phyloP scores from a whole-genome alignment of 2,797 vertebrate species.

The Spinus pinus region DNA sequence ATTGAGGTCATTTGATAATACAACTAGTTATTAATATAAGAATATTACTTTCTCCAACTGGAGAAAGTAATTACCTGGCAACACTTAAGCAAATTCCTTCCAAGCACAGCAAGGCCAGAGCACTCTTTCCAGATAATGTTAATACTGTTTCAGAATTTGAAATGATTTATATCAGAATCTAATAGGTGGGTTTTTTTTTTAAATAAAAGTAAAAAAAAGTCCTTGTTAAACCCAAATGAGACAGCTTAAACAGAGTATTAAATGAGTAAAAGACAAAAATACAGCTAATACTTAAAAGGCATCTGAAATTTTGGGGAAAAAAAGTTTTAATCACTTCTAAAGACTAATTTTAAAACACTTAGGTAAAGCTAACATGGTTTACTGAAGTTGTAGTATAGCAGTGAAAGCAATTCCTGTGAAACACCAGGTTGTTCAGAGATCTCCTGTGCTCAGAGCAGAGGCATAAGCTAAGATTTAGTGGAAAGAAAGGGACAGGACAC shows the following conservation, averaged over 20 bases:
- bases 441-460: fast-evolving
- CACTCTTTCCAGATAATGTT: background rate
- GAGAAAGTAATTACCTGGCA: constrained; percentile 56
- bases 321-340: background rate
- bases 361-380: background rate
- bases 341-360: background rate
- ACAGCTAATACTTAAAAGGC: background rate
- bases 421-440: background rate
- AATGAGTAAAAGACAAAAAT: background rate
- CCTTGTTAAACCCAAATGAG: background rate
- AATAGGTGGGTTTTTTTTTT: background rate
- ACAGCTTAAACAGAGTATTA: background rate
- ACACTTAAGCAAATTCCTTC: background rate
- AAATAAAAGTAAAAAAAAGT: background rate
- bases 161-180: background rate
- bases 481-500: background rate
- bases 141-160: background rate
- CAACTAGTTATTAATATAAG: background rate
- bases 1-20: constrained; percentile 38
- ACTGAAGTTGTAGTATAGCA: background rate
- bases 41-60: background rate
- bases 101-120: background rate
- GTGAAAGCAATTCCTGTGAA: background rate
- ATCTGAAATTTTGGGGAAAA: background rate
- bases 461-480: background rate